Evolutionary conservation across 2,797 vertebrate genomes (phyloP).

Genomic region (Crypturellus tataupa): DNA sequence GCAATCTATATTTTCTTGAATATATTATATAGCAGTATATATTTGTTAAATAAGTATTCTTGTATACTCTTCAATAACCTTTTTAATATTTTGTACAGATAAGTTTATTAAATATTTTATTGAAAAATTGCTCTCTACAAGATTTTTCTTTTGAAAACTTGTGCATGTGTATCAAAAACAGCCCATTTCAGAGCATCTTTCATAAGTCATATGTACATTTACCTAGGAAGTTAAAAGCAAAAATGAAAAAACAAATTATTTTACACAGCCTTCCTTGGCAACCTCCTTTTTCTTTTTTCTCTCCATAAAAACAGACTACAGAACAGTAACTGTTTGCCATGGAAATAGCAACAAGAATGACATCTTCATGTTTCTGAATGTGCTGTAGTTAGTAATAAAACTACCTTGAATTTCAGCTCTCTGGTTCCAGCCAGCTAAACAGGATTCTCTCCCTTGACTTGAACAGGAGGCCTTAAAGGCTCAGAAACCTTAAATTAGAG

Average conservation of each 20-base stretch:
- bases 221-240: not conserved
- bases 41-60: slow-evolving; percentile 86
- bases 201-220: not conserved
- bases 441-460: not conserved
- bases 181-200: not conserved
- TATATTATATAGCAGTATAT: slow-evolving; percentile 86
- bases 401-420: not conserved
- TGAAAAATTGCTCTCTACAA: slow-evolving; percentile 61
- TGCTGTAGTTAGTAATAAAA: not conserved
- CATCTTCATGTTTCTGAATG: not conserved
- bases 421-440: not conserved
- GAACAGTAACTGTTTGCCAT: not conserved
- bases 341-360: not conserved
- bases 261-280: not conserved
- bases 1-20: slow-evolving; percentile 87
- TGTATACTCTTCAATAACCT: slow-evolving; percentile 81
- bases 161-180: not conserved
- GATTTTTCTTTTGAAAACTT: not conserved
- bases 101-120: slow-evolving; percentile 89
- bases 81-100: slow-evolving; percentile 88
- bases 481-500: not conserved
- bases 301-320: not conserved
- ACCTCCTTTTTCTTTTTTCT: not conserved
- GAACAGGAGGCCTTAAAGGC: not conserved
- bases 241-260: not conserved